Base-by-base conservation (phyloP, 2,888 invertebrate genomes). In the Ochropleura leucogaster region DNA sequence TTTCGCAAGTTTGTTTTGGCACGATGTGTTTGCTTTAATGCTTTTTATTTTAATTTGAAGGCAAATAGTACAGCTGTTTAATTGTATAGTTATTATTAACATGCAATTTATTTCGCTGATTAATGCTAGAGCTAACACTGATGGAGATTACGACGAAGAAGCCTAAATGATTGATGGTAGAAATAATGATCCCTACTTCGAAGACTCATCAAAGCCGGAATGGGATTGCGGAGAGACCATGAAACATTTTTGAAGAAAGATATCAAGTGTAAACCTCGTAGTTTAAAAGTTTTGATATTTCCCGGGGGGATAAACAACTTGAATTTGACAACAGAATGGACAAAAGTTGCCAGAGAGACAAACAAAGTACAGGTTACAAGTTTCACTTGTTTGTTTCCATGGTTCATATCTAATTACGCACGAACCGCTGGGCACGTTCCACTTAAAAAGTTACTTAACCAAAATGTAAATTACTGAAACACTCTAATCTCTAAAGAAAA, bases 1-100 rank as follows among this genome's bases (percentile, higher is more conserved):
- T 84, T 85, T 87, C 83, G 72, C 59, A 82, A 77, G 83, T 86
- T 86, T 77, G 75, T 85, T 87, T 88, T 89, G 90, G 86, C 88
- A 87, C 85, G 79, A 42, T 76, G 69, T 74, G 83, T 78, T 83
- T 74, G 80, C 51, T 84, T 86, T 80, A 80, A 82, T 82, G 74
- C 51, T 74, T 68, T 80, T 72, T 67, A 68, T 83, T 78, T 80
- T 68, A 65, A 68, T 74, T 80, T 76, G 44, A 71, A 80, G 80
- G 76, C 84, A 73, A 76, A 81, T 83, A 77, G 68, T 74, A 84
- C 77, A 85, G 85, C 83, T 64, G 62, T 76, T 85, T 77, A 77
- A 80, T 71, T 73, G 65, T 64, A 74, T 82, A 84, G 77, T 86
- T 81, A 85, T 81, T 74, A 63, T 81, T 74, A 63, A 80, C 87